Evolutionary conservation across 2,888 invertebrate species (phyloP).

Genomic region (Tetrapedia diversipes): DNA sequence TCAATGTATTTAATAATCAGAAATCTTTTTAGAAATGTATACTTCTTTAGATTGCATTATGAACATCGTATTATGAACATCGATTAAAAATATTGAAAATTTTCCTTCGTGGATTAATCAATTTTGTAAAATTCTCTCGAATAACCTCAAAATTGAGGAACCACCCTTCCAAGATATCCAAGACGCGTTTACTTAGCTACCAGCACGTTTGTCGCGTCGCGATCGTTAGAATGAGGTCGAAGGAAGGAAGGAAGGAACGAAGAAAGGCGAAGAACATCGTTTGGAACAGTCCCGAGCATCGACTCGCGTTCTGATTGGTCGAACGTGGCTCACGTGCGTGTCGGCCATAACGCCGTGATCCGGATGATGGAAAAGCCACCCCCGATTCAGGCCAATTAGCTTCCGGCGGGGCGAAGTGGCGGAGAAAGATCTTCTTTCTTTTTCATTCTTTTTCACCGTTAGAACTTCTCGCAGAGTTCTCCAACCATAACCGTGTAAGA

Average conservation of each 20-base stretch:
- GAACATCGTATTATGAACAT: no score
- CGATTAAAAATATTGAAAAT: no score
- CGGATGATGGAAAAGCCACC: slow-evolving; percentile 73
- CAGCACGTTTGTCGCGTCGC: slow-evolving; percentile 40
- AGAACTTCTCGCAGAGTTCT: no score
- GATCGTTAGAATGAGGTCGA: slow-evolving; percentile 39
- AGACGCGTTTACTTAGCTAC: slow-evolving; percentile 30
- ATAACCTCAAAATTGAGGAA: neutral
- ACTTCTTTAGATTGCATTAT: no score
- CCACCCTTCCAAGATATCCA: neutral
- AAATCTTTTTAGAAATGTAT: no score
- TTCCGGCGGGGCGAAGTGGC: slow-evolving; percentile 71
- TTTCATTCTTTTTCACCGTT: slow-evolving; percentile 40
- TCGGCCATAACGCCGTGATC: slow-evolving; percentile 70
- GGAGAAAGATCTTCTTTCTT: slow-evolving; percentile 66
- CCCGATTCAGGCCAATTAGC: slow-evolving; percentile 71
- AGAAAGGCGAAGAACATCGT: slow-evolving; percentile 58
- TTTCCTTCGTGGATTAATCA: no score
- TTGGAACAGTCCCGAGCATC: slow-evolving; percentile 50
- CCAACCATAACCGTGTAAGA: no score
- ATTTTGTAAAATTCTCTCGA: no score
- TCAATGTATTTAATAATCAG: no score
- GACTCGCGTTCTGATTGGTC: slow-evolving; percentile 62
- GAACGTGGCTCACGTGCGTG: slow-evolving; percentile 64
- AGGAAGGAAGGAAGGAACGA: slow-evolving; percentile 46